Base-by-base conservation (phyloP, 2,888 invertebrate genomes). In the Oxytorus armatus region DNA sequence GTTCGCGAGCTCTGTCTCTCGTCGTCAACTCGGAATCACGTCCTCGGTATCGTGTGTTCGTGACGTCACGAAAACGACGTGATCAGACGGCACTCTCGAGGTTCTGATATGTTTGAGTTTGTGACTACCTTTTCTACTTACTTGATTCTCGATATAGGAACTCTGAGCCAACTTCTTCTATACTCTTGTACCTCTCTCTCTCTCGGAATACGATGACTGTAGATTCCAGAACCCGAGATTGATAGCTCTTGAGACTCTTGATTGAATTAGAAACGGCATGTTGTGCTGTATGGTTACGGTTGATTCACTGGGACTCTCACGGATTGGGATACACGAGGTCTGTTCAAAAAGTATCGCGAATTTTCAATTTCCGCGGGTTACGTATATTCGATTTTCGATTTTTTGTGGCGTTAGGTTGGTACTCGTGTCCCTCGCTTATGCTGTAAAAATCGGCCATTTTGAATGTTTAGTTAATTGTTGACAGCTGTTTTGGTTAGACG, bases 231-330 rank as follows among this genome's bases (percentile, higher is more conserved):
- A 81, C 81, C 83, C 83, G 82, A 84, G 86, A 89, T 88, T 88
- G 88, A 89, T 89, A 88, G 88, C 85, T 81, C 86, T 89, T 86
- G 85, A 88, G 85, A 88, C 83, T 65, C 44, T 36, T 5, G 44
- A 55, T 55, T 10, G 23, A 65, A 55, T 74, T 65, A 55, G 55
- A 49, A 49, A 49, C 16, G 5, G 29, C 29, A 3, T 29, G 29
- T 29, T 29, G 29, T 29, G 29, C 29, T 5, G 29, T 29, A 29
- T 29, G 29, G 5, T 29, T 29, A 5, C 29, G 29, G 5, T n/a
- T n/a, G n/a, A n/a, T n/a, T n/a, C n/a, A n/a, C n/a, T n/a, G n/a
- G n/a, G n/a, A n/a, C n/a, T n/a, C n/a, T n/a, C n/a, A n/a, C n/a
- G n/a, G n/a, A n/a, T n/a, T n/a, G n/a, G n/a, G n/a, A n/a, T n/a